These are phyloP conservation scores for Henricia sp. DNA, from an alignment of 53 echinoderm and acorn worm genomes.

Conservation along the genomic window DNA sequence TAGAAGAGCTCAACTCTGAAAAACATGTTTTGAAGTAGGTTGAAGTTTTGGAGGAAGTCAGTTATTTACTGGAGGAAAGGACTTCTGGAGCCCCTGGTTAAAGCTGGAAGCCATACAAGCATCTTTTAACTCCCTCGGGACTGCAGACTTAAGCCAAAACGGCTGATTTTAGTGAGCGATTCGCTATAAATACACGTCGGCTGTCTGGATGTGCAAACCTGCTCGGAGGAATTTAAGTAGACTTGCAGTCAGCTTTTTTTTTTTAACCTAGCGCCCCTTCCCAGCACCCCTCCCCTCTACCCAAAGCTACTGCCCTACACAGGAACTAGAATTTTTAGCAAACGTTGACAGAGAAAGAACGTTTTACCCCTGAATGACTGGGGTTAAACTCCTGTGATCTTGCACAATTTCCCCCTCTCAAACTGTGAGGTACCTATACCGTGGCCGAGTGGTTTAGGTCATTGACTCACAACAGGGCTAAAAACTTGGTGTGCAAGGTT, in stretches of 20 bases:
- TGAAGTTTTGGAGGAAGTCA: slow-evolving; percentile 29
- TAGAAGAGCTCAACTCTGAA: background rate
- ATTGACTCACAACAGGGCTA: too few relatives aligned
- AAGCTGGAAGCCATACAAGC: slow-evolving; percentile 1
- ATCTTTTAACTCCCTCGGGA: background rate
- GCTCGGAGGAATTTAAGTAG: background rate
- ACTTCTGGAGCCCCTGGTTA: background rate
- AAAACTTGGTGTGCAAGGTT: too few relatives aligned
- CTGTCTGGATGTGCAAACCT: background rate
- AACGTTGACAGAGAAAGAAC: too few relatives aligned
- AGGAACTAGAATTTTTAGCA: too few relatives aligned
- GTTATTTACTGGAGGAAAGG: slow-evolving; percentile 36
- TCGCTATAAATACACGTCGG: slow-evolving; percentile 7
- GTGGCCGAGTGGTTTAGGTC: too few relatives aligned
- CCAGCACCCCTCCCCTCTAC: too few relatives aligned
- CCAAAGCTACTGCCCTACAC: too few relatives aligned
- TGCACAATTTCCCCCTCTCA: too few relatives aligned
- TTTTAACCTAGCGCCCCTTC: too few relatives aligned
- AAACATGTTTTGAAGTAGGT: slow-evolving; percentile 61
- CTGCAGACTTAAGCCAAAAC: background rate
- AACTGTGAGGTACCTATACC: too few relatives aligned
- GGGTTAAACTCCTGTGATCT: too few relatives aligned
- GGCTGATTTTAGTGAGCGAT: background rate
- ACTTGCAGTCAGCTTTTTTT: background rate
- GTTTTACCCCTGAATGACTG: too few relatives aligned